Evolutionary conservation across 2,888 invertebrate genomes (phyloP), one percentile per base, ranked within the genome.

Genomic region (Vanessa cardui): DNA sequence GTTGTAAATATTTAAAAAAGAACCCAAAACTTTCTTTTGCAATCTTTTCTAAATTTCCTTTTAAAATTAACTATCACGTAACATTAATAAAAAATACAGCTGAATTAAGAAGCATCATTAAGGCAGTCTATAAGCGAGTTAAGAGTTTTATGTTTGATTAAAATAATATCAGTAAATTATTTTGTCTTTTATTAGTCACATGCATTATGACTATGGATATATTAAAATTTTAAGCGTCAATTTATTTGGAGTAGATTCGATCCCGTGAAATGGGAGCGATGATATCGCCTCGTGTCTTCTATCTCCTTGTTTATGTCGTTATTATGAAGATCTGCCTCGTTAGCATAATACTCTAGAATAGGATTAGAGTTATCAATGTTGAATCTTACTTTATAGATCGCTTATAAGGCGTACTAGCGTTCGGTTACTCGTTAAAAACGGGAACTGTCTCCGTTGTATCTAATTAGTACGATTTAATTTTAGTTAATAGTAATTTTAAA

Each of bases 261-360:
- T 45, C 61, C 33, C 58, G 71, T 72, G 69, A 69, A 69, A 73
- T 70, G 70, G 49, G 70, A 62, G 58, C 64, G 61, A 59, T 65
- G 58, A 59, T 59, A 70, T 70, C 68, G 65, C 49, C 54, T 56
- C 59, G 58, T 65, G 62, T 56, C 72, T 64, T 66, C 64, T 69
- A 66, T 66, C 64, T 54, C 69, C 56, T 67, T 64, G 58, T 71
- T 71, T 72, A 72, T 71, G 69, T 58, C 45, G 68, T 64, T 70
- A 70, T 70, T 71, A 70, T 73, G 70, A 73, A 71, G 64, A 73
- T 68, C 62, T 70, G 68, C 59, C 45, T 71, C 66, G 64, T 73
- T 73, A 66, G 68, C 69, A 71, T 71, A 73, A 68, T 66, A 66
- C 49, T 59, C 44, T 39, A 52, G 62, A 62, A 58, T 66, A 60